Evolutionary conservation across 2,797 vertebrate genomes (phyloP).

Genomic region (Hippoglossus hippoglossus): DNA sequence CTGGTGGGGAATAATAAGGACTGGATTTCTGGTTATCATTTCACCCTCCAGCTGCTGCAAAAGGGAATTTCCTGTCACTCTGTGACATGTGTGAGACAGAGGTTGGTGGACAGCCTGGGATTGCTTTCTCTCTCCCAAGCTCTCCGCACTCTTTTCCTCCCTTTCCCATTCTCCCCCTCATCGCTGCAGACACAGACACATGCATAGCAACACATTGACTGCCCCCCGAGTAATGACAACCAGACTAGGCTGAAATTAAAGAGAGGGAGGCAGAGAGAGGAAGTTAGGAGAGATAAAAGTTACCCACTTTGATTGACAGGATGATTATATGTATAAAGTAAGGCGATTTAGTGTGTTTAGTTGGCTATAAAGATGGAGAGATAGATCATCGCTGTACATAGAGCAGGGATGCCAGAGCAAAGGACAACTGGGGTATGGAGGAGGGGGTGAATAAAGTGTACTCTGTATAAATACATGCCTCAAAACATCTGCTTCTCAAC

Average conservation of each 20-base stretch:
- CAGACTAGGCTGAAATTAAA: constrained; percentile 84
- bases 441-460: constrained; percentile 78
- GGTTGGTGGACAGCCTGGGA: constrained; percentile 78
- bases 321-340: constrained; percentile 81
- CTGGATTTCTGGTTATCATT: constrained; percentile 85
- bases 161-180: constrained; percentile 64
- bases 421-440: constrained; percentile 66
- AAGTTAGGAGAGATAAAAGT: constrained; percentile 82
- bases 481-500: constrained; percentile 88
- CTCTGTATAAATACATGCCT: constrained; percentile 84
- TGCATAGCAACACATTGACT: constrained; percentile 83
- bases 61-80: constrained; percentile 87
- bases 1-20: constrained; percentile 79
- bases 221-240: constrained; percentile 84
- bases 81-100: constrained; percentile 87
- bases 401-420: constrained; percentile 57
- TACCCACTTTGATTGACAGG: constrained; percentile 77
- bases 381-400: constrained; percentile 53
- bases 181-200: constrained; percentile 80
- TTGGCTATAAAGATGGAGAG: constrained; percentile 74
- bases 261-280: constrained; percentile 73
- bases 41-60: constrained; percentile 83
- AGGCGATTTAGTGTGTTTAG: constrained; percentile 80
- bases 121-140: constrained; percentile 52
- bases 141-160: constrained; percentile 50